A percentile compares a stretch with the other conserved stretches of the same genome.
These are phyloP conservation scores for Bilobella aurantiaca DNA, from an alignment of 1,140 invertebrate species.

Conservation along the genomic window DNA sequence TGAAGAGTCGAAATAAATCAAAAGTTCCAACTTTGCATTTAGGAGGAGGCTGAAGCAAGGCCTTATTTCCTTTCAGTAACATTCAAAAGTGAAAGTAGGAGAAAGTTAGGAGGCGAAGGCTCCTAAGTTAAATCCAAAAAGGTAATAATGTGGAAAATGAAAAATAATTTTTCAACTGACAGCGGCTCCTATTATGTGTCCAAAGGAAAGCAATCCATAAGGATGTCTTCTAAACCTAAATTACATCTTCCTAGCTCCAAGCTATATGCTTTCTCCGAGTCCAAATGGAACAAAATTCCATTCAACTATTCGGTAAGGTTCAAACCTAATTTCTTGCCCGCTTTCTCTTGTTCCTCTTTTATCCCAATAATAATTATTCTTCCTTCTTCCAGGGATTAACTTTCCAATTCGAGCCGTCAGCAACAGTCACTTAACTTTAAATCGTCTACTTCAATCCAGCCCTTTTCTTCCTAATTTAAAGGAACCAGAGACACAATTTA, in stretches of 20 bases:
- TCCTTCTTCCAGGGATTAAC: background rate
- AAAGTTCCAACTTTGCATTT: no score
- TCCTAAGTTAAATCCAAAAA: conserved; percentile 9
- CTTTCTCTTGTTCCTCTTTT: background rate
- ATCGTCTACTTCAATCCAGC: background rate
- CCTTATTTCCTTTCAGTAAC: no score
- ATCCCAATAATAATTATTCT: background rate
- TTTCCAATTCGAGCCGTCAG: conserved; percentile 1
- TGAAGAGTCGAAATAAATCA: background rate
- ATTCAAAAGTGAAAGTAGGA: no score
- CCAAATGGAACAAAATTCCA: background rate
- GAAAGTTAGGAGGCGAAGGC: background rate
- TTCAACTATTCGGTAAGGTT: background rate
- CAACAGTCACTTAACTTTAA: conserved; percentile 3
- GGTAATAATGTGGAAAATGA: conserved; percentile 25
- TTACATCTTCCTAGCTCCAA: no score
- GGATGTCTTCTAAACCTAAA: conserved; percentile 3
- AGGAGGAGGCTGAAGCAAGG: no score
- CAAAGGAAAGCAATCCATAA: conserved; percentile 11
- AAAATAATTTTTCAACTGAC: conserved; percentile 25
- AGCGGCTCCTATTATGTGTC: conserved; percentile 5
- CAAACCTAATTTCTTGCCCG: background rate
- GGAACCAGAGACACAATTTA: background rate
- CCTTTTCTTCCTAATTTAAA: background rate
- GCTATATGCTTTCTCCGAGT: no score